These are phyloP conservation scores for Drosophila kepulauana DNA, from an alignment of 1,140 invertebrate genomes.

Conservation along the genomic window DNA sequence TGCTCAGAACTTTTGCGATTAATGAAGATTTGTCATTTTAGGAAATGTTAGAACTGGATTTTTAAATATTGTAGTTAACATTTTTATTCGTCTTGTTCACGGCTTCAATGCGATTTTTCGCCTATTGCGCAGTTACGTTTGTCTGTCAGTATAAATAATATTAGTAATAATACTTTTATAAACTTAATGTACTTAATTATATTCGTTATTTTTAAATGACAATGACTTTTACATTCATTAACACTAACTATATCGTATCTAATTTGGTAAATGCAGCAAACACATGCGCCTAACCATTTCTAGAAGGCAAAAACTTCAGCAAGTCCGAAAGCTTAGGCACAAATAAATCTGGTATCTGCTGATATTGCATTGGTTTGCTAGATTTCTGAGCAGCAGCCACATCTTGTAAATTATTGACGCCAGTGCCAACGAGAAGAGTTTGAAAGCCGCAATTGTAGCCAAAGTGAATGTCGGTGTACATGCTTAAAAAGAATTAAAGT, in stretches of 20 bases:
- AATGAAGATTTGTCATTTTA: too few relatives aligned
- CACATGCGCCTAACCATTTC: constrained; percentile 30
- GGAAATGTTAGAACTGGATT: too few relatives aligned
- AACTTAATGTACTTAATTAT: too few relatives aligned
- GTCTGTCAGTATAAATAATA: too few relatives aligned
- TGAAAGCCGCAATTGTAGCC: constrained; percentile 70
- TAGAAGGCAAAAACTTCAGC: constrained; percentile 48
- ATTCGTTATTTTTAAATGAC: too few relatives aligned
- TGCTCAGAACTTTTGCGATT: too few relatives aligned
- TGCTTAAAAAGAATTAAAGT: constrained; percentile 10
- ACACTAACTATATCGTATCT: not conserved
- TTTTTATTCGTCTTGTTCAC: too few relatives aligned
- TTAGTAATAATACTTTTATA: too few relatives aligned
- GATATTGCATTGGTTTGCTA: constrained; percentile 26
- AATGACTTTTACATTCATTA: too few relatives aligned
- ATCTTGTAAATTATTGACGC: constrained; percentile 43
- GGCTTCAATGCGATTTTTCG: too few relatives aligned
- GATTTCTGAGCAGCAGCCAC: constrained; percentile 33
- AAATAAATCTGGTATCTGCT: constrained; percentile 59
- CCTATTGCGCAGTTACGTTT: too few relatives aligned
- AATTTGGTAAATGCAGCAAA: constrained; percentile 15
- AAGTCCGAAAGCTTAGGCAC: constrained; percentile 44
- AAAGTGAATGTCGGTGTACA: constrained; percentile 58
- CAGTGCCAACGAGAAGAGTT: constrained; percentile 62
- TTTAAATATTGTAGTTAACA: too few relatives aligned